phyloP scores from a whole-genome alignment of 2,113 vertebrate genomes.

The Anoplopoma fimbria region DNA sequence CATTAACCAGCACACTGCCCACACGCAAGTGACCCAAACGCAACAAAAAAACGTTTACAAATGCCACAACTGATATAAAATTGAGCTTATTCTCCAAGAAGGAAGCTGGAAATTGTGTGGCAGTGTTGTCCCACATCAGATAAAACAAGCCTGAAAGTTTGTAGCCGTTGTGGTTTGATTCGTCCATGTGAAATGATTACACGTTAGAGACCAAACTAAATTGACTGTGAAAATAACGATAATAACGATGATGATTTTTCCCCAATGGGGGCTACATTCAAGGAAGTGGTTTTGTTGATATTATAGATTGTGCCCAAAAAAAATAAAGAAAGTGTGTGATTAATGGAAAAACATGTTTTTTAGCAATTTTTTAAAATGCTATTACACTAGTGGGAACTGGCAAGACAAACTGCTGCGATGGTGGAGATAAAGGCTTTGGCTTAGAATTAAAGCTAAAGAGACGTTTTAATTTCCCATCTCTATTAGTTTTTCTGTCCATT shows the following conservation, averaged over 20 bases:
- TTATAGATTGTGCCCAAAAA: constrained; percentile 1
- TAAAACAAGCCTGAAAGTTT: constrained; percentile 23
- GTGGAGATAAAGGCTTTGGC: neutral
- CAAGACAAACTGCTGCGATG: neutral
- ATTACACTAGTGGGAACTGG: constrained; percentile 7
- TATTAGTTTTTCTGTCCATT: constrained; percentile 2
- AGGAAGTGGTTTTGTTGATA: constrained; percentile 26
- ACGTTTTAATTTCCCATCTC: neutral
- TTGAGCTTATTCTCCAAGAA: constrained; percentile 28
- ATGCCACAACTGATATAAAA: constrained; percentile 28
- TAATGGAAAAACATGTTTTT: constrained; percentile 26
- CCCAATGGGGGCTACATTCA: constrained; percentile 49
- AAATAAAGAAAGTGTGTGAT: neutral
- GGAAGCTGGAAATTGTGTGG: constrained; percentile 32
- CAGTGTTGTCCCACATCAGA: constrained; percentile 17
- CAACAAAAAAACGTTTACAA: constrained; percentile 16
- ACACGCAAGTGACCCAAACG: constrained; percentile 29
- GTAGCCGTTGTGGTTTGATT: constrained; percentile 28
- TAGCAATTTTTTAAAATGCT: neutral
- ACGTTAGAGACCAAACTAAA: constrained; percentile 35
- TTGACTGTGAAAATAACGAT: constrained; percentile 45
- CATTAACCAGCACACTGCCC: constrained; percentile 73
- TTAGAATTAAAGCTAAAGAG: neutral
- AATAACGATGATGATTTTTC: constrained; percentile 53
- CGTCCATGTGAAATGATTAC: constrained; percentile 32